Percentiles rank a stretch among this genome's conserved stretches.
Evolutionary conservation across 2,888 invertebrate genomes (phyloP).

Genomic region (Nesidiocoris tenuis): DNA sequence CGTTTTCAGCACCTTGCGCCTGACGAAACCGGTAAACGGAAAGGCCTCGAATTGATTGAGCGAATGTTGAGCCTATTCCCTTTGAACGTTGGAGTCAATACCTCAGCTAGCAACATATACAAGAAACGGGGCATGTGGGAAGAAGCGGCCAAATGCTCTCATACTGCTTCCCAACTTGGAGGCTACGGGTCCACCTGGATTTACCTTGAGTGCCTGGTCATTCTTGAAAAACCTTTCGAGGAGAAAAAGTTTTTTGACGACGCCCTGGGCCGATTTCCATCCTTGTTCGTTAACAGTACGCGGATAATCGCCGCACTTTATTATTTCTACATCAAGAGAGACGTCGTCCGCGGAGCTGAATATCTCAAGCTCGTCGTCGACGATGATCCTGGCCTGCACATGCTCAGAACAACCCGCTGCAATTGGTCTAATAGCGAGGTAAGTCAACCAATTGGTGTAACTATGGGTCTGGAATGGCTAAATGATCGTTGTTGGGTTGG

Average conservation of each 20-base stretch:
- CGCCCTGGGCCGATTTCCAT: neutral
- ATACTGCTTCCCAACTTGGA: neutral
- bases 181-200: neutral
- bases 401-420: no score
- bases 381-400: no score
- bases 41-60: neutral
- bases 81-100: neutral
- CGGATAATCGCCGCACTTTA: neutral
- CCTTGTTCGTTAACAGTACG: neutral
- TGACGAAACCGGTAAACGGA: neutral
- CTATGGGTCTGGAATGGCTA: no score
- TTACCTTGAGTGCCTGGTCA: neutral
- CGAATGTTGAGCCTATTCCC: neutral
- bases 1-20: neutral
- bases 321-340: neutral
- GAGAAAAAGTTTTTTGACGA: neutral
- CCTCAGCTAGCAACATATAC: neutral
- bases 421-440: no score
- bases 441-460: no score
- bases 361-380: no score
- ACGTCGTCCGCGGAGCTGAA: neutral
- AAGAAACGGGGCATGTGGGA: neutral
- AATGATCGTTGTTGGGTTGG: no score
- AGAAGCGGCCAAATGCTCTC: neutral
- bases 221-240: neutral